Base-by-base conservation (phyloP, 2,888 invertebrate genomes). In the Lathronympha strigana region DNA sequence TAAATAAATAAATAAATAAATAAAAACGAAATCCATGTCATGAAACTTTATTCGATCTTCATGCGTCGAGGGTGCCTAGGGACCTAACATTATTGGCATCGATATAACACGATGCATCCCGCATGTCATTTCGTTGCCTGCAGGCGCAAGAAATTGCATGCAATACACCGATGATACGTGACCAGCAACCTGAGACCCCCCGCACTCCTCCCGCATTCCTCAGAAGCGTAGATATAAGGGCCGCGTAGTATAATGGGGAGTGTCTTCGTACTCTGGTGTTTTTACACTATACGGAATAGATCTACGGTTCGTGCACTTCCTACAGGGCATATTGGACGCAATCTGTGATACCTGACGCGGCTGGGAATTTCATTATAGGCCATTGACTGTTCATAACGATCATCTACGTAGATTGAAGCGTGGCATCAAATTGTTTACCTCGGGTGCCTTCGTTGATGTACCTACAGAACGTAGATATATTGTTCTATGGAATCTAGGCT, bases 111-210 rank as follows among this genome's bases (percentile, higher is more conserved):
- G 80, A 75, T 75, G 74, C 80, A 79, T 82, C 82, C 81, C 86
- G 75, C 82, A 87, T 84, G 88, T 87, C 85, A 87, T 88, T 86
- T 85, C 78, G 78, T 76, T 82, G 86, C 85, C 87, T 83, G 77
- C 82, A 84, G 84, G 84, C 84, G 78, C 86, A 87, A 89, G 89
- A 86, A 88, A 89, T 88, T 88, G 88, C 89, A 88, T 83, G 82
- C 84, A 86, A 86, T 81, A 83, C 81, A 82, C 80, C 80, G 82
- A 80, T 73, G 77, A 77, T 73, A 81, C 76, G 61, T 70, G 68
- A 58, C 88, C 83, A 84, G 50, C 55, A 25, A 70, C 67, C 15
- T 47, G 6, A 61, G 83, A 81, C 25, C 84, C 73, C 1, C 70
- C 68, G 9, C 66, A 13, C 21, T 45, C 60, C 73, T 68, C 70